phyloP scores from a whole-genome alignment of 2,797 vertebrate species.

The Buphagus erythrorhynchus region DNA sequence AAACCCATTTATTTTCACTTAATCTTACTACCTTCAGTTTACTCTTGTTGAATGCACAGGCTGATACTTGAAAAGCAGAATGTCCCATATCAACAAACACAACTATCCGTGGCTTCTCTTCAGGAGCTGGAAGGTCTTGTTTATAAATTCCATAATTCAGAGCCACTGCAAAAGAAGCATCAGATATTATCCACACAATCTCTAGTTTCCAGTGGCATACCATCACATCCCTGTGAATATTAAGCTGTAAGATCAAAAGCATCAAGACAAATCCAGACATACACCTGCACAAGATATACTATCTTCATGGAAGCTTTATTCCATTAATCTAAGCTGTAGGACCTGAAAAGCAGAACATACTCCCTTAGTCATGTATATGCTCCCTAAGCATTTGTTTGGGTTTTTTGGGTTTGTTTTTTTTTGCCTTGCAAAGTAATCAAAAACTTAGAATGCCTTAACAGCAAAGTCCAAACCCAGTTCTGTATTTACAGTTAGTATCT shows the following conservation, averaged over 20 bases:
- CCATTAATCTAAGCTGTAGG: not conserved
- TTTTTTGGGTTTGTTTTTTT: not conserved
- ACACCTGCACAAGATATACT: not conserved
- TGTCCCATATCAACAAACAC: slow-evolving; percentile 85
- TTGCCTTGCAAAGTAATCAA: not conserved
- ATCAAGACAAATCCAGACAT: not conserved
- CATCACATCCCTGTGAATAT: not conserved
- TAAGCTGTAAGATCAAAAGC: not conserved
- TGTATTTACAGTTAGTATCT: not conserved
- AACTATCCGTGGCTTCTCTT: slow-evolving; percentile 81
- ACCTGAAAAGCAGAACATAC: not conserved
- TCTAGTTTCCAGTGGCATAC: not conserved
- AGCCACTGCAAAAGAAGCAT: slow-evolving; percentile 73
- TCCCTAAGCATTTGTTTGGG: not conserved
- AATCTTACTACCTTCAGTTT: slow-evolving; percentile 78
- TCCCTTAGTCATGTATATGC: not conserved
- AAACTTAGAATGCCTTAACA: not conserved
- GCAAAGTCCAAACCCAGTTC: not conserved
- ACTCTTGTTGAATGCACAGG: slow-evolving; percentile 84
- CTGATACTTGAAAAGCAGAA: slow-evolving; percentile 82
- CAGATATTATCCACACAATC: not conserved
- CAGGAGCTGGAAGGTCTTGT: slow-evolving; percentile 79
- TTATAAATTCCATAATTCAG: slow-evolving; percentile 85
- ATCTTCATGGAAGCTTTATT: not conserved
- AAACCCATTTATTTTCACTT: not conserved